Conservation (phyloP, 2,888 invertebrate species). For the Gisinianus flammeolus region DNA sequence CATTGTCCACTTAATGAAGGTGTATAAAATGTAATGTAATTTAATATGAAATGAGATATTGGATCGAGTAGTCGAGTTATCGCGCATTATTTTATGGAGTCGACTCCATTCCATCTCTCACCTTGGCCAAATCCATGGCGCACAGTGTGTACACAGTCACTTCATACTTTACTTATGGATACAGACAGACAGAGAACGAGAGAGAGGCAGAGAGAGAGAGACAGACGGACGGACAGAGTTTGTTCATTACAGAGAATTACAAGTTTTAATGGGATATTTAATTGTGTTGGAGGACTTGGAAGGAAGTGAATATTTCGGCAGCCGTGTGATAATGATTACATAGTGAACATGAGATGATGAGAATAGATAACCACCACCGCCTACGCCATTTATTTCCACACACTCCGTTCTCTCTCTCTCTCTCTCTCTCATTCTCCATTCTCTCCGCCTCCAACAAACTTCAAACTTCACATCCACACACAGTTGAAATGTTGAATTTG, state of each 20-base stretch:
- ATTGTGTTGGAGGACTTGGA: conserved; percentile 31
- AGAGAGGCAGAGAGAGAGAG: conserved; percentile 5
- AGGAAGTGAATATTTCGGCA: conserved; percentile 28
- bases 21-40: no score
- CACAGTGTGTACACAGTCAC: not conserved
- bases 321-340: conserved; percentile 30
- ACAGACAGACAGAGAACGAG: not conserved
- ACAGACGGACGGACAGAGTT: conserved; percentile 29
- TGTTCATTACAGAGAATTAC: conserved; percentile 39
- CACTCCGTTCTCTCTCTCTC: not conserved
- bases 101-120: no score
- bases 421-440: not conserved
- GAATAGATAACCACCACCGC: conserved; percentile 39
- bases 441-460: not conserved
- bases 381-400: conserved; percentile 32
- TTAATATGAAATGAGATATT: no score
- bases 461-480: no score
- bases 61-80: no score
- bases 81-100: no score
- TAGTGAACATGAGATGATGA: conserved; percentile 38
- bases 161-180: not conserved
- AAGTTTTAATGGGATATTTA: conserved; percentile 42
- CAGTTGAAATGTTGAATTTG: no score
- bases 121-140: no score
- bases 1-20: no score